A percentile compares a stretch with the other conserved stretches of the same genome.
Evolutionary conservation across 2,888 invertebrate species (phyloP).

Genomic region (Perithous albicinctus): DNA sequence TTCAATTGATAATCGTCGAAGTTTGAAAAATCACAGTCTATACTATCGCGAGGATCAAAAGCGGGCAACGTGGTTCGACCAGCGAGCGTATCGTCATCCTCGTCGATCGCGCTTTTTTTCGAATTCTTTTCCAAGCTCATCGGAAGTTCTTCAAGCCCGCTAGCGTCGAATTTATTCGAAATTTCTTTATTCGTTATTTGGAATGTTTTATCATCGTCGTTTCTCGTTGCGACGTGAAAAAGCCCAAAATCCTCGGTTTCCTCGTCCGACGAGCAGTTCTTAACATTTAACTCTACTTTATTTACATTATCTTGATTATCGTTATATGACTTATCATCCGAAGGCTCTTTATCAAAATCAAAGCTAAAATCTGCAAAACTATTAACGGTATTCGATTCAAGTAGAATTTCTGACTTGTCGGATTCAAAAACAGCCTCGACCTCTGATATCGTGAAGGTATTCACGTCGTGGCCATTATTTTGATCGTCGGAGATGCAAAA

Average conservation of each 20-base stretch:
- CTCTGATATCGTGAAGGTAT: slow-evolving; percentile 67
- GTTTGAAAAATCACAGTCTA: slow-evolving; percentile 67
- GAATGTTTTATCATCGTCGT: slow-evolving; percentile 32
- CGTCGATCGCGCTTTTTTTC: slow-evolving; percentile 11
- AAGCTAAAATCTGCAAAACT: slow-evolving; percentile 71
- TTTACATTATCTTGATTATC: slow-evolving; percentile 58
- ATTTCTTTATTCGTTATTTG: slow-evolving; percentile 14
- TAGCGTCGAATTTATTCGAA: slow-evolving; percentile 22
- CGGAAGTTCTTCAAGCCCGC: slow-evolving; percentile 36
- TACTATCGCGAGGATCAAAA: slow-evolving; percentile 29
- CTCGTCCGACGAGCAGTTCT: neutral
- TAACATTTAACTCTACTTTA: slow-evolving; percentile 49
- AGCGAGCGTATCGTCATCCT: slow-evolving; percentile 23
- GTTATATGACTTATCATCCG: slow-evolving; percentile 55
- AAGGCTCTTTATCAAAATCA: slow-evolving; percentile 60
- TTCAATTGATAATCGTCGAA: slow-evolving; percentile 49
- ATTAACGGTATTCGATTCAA: slow-evolving; percentile 60
- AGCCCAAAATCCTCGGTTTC: slow-evolving; percentile 12
- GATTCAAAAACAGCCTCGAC: slow-evolving; percentile 59
- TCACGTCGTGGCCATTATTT: slow-evolving; percentile 46
- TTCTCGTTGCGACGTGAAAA: neutral
- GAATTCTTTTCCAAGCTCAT: slow-evolving; percentile 2
- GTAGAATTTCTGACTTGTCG: slow-evolving; percentile 56
- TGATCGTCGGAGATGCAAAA: slow-evolving; percentile 65
- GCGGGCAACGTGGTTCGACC: slow-evolving; percentile 12